These are phyloP conservation scores for Desoria tigrina DNA, from an alignment of 2,888 invertebrate genomes.

Conservation along the genomic window DNA sequence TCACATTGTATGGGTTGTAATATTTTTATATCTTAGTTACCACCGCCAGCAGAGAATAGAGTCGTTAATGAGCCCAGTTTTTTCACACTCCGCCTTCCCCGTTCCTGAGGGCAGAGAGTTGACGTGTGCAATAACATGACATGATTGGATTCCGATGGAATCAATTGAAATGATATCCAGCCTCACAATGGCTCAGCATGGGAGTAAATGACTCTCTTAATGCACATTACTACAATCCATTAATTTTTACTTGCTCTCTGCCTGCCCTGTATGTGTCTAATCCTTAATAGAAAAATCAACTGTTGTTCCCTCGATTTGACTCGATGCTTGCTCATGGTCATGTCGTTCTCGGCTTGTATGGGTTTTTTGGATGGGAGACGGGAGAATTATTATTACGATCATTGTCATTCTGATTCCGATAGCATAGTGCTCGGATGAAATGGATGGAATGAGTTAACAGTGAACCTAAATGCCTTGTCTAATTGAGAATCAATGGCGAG, in stretches of 20 bases:
- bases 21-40: no score
- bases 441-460: constrained; percentile 14
- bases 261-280: constrained; percentile 16
- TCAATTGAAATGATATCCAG: constrained; percentile 24
- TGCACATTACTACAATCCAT: constrained; percentile 23
- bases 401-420: not conserved
- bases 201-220: constrained; percentile 24
- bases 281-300: constrained; percentile 15
- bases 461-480: constrained; percentile 29
- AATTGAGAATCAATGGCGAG: constrained; percentile 44
- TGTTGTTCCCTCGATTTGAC: not conserved
- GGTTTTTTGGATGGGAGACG: no score
- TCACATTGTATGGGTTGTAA: not conserved
- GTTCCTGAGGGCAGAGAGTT: not conserved
- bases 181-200: constrained; percentile 19
- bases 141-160: constrained; percentile 25
- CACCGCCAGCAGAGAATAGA: not conserved
- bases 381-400: not conserved
- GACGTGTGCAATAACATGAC: constrained; percentile 7
- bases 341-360: no score
- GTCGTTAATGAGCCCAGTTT: constrained; percentile 8
- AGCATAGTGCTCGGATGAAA: not conserved
- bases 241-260: constrained; percentile 18
- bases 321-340: no score
- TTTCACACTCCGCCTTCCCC: not conserved